Conservation (phyloP, 2,888 invertebrate species). For the Platerodrilus igneus region DNA sequence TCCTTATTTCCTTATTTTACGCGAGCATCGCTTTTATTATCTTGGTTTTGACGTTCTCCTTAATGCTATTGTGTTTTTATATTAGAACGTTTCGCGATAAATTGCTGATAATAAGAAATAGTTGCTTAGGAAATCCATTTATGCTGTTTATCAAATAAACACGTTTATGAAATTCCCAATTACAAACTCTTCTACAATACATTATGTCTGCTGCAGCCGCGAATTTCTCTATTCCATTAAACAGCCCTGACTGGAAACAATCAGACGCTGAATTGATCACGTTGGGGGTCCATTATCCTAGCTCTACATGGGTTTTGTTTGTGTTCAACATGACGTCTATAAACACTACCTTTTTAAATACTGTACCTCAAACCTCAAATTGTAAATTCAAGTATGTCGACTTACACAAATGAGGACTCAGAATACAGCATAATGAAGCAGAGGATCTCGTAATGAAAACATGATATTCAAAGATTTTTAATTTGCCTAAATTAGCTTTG, state of each 20-base stretch:
- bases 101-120: conserved; percentile 4
- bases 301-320: conserved; percentile 28
- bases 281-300: conserved; percentile 49
- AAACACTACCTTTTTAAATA: conserved; percentile 8
- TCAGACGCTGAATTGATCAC: conserved; percentile 49
- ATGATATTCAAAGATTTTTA: too few species aligned
- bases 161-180: conserved; percentile 35
- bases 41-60: too few species aligned
- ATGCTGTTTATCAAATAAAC: conserved; percentile 19
- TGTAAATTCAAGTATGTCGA: background rate
- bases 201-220: conserved; percentile 42
- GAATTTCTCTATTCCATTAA: conserved; percentile 41
- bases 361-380: background rate
- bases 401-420: too few species aligned
- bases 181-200: conserved; percentile 39
- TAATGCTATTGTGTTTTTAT: too few species aligned
- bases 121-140: conserved; percentile 4
- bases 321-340: conserved; percentile 11
- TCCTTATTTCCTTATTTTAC: conserved; percentile 4
- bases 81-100: too few species aligned
- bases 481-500: too few species aligned
- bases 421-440: too few species aligned
- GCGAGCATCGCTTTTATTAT: too few species aligned
- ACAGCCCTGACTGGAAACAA: conserved; percentile 48
- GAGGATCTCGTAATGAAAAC: too few species aligned